Conservation (phyloP, 2,888 invertebrate species). For the Hymenopus coronatus region DNA sequence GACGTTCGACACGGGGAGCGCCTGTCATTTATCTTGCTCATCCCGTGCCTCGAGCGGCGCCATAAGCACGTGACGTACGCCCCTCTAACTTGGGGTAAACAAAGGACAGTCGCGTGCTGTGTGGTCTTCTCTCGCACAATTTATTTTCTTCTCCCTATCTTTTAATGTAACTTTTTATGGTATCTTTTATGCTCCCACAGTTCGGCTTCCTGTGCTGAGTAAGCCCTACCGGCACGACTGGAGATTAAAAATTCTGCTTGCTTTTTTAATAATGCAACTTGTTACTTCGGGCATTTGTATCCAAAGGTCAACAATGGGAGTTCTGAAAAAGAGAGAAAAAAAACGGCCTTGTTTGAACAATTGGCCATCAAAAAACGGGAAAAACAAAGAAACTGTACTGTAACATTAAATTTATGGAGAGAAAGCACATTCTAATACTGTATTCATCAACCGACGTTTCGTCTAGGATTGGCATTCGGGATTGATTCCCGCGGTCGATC, state of each 20-base stretch:
- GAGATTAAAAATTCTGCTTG: neutral
- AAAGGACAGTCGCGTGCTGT: neutral
- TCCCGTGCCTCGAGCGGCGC: neutral
- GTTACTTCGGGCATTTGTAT: neutral
- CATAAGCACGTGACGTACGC: neutral
- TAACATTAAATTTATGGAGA: no score
- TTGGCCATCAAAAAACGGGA: no score
- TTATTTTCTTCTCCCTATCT: neutral
- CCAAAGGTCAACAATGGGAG: neutral
- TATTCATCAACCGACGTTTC: no score
- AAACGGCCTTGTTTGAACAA: no score
- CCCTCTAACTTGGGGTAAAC: neutral
- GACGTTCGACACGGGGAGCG: neutral
- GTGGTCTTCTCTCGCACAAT: neutral
- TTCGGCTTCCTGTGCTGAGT: neutral
- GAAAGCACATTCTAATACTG: no score
- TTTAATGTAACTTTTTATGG: neutral
- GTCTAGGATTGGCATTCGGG: no score
- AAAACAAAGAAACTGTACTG: no score
- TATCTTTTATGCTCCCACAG: neutral
- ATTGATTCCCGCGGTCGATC: no score
- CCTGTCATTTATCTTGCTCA: neutral
- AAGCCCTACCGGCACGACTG: neutral
- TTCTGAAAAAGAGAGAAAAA: neutral
- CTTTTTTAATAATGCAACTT: neutral